Base-by-base conservation (phyloP, 2,113 vertebrate genomes). In the Melospiza georgiana region DNA sequence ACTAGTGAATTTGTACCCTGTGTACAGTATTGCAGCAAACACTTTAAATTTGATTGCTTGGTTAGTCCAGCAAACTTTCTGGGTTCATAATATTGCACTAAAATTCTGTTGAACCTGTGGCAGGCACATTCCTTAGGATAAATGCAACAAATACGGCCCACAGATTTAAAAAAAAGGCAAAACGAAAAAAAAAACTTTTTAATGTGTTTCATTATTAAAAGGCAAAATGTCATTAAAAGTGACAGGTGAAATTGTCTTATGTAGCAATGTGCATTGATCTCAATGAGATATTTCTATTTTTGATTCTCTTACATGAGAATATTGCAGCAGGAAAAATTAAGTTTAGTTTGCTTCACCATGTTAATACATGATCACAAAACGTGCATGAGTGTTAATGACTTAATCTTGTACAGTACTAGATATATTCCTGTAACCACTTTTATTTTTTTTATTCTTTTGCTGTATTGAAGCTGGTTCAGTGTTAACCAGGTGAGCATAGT, bases 261-360 rank as follows among this genome's bases (percentile, higher is more conserved):
- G 99, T 99, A 99, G 99, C 99, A 99, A 99, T 99, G 99, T 99
- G 99, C 99, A 98, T 99, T 99, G 98, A 99, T 99, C 99, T 99
- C 99, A 99, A 98, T 99, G 99, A 99, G 99, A 99, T 99, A 99
- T 98, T 98, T 99, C 98, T 99, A 99, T 99, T 99, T 99, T 98
- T 98, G 98, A 98, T 99, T 99, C 99, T 99, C 99, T 99, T 99
- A 99, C 98, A 97, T 98, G 99, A 99, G 99, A 99, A 99, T 99
- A 99, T 98, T 98, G 98, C 99, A 99, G 98, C 98, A 98, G 98
- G 98, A 99, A 99, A 98, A 98, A 98, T 98, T 98, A 98, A 98
- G 98, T 99, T 99, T 98, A 97, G 97, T 98, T 98, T 99, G 98
- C 99, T 99, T 98, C 98, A 99, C 99, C 98, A 98, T 99, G 99